Conservation (phyloP, 2,797 vertebrate species). For the Enteromius viviparus region DNA sequence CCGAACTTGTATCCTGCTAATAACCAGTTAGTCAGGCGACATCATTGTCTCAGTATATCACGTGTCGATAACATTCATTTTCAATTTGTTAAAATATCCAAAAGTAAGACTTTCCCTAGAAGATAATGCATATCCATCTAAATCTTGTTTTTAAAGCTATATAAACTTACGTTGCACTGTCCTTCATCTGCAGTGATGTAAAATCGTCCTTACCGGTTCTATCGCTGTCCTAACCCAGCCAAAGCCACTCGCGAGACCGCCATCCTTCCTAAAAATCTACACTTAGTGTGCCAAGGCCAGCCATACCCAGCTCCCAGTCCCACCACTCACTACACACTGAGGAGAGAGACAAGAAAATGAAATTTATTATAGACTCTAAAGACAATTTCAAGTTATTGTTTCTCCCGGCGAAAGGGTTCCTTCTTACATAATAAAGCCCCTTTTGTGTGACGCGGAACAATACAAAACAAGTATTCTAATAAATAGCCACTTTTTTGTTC, state of each 20-base stretch:
- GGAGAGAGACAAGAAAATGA: constrained; percentile 89
- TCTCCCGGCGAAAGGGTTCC: constrained; percentile 86
- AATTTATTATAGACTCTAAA: constrained; percentile 98
- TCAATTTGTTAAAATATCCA: constrained; percentile 25
- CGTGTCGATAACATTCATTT: not conserved
- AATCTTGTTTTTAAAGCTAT: constrained; percentile 65
- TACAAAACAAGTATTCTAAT: constrained; percentile 98
- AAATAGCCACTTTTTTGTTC: constrained; percentile 97
- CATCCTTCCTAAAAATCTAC: constrained; percentile 80
- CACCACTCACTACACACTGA: constrained; percentile 82
- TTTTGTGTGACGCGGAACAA: constrained; percentile 97
- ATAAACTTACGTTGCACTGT: constrained; percentile 87
- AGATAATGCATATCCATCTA: constrained; percentile 47
- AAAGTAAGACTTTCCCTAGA: not conserved
- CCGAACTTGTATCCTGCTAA: not conserved
- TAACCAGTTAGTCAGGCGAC: constrained; percentile 7
- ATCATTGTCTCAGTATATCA: not conserved
- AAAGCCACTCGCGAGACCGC: constrained; percentile 78
- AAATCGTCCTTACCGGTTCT: constrained; percentile 73
- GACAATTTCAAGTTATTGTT: constrained; percentile 99
- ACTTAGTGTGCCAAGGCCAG: constrained; percentile 83
- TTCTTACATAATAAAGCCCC: constrained; percentile 93
- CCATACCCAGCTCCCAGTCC: constrained; percentile 85
- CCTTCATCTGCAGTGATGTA: constrained; percentile 73
- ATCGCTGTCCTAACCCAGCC: constrained; percentile 76